Conservation (phyloP, 1,140 invertebrate species). For the Chelonus insularis region DNA sequence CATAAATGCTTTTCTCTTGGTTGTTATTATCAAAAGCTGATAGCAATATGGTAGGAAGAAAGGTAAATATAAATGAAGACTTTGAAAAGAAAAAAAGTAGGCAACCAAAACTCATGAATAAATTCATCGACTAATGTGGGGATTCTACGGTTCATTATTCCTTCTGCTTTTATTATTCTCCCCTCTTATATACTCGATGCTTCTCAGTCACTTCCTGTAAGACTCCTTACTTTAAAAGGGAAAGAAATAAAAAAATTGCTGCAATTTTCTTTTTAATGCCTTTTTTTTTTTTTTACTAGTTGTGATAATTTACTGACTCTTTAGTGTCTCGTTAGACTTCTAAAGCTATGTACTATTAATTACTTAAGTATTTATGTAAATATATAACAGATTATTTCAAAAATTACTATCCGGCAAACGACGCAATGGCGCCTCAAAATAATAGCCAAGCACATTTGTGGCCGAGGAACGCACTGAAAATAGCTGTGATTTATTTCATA, state of each 20-base stretch:
- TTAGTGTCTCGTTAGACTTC: too few relatives aligned
- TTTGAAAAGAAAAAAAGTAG: not conserved
- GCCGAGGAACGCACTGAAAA: not conserved
- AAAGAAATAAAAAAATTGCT: not conserved
- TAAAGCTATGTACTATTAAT: too few relatives aligned
- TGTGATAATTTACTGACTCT: not conserved
- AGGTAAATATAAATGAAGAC: not conserved
- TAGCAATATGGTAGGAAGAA: not conserved
- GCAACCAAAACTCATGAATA: conserved; percentile 6
- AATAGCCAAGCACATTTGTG: not conserved
- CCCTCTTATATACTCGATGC: not conserved
- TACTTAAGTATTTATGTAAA: too few relatives aligned
- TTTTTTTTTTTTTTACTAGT: not conserved
- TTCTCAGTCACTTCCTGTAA: not conserved
- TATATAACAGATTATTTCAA: too few relatives aligned
- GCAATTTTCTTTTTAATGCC: not conserved
- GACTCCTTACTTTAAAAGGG: too few relatives aligned
- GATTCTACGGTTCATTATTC: conserved; percentile 7
- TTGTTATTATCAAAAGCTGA: too few relatives aligned
- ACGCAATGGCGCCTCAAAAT: not conserved
- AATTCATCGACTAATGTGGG: conserved; percentile 9
- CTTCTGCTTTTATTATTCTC: not conserved
- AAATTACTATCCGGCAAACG: too few relatives aligned
- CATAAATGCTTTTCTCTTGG: too few relatives aligned
- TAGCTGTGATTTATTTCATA: conserved; percentile 14